Evolutionary conservation across 2,888 invertebrate species (phyloP), one percentile per base, ranked within the genome.

Genomic region (Drosophila ustulata): DNA sequence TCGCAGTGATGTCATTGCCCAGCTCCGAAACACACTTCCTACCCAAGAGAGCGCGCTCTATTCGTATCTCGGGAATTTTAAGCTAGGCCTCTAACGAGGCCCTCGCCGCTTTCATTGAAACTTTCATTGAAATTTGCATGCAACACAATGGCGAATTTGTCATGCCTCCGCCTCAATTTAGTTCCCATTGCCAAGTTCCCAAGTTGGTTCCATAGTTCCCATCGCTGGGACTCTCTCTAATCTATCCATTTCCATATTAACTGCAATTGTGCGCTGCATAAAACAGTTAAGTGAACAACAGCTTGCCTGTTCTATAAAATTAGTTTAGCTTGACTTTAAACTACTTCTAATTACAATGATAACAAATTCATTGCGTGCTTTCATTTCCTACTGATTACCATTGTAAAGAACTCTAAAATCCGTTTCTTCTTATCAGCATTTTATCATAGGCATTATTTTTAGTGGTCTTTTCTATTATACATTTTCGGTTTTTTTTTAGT

Each of bases 61-160:
- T 30, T 37, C 7, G 28, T 53, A 64, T 55, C 71, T 67, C 6
- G 30, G 70, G 64, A 76, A 75, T 82, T 68, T 55, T 13, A 45
- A 45, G 47, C 26, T 62, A 23, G 50, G 66, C 56, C 52, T 45
- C 52, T 66, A 67, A 64, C 72, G 78, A 64, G 76, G n/a, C 43
- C n/a, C 26, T 13, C 32, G 23, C 43, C 39, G 37, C 26, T 13
- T 3, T 25, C 59, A 65, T 73, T 57, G 61, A 52, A 64, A 80
- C 59, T 72, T 72, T 63, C 70, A 67, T 55, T 62, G 41, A 45
- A 59, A 82, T 76, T 85, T 73, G 80, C 86, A 88, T 82, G 82
- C 66, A 55, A 73, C 39, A 78, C 81, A 88, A 75, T 85, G 68
- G 80, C 26, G 50, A 74, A 65, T 57, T 53, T 61, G 61, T 66